A percentile compares a stretch with the other conserved stretches of the same genome.
These are phyloP conservation scores for Chanos chanos DNA, from an alignment of 2,797 vertebrate species.

Conservation along the genomic window DNA sequence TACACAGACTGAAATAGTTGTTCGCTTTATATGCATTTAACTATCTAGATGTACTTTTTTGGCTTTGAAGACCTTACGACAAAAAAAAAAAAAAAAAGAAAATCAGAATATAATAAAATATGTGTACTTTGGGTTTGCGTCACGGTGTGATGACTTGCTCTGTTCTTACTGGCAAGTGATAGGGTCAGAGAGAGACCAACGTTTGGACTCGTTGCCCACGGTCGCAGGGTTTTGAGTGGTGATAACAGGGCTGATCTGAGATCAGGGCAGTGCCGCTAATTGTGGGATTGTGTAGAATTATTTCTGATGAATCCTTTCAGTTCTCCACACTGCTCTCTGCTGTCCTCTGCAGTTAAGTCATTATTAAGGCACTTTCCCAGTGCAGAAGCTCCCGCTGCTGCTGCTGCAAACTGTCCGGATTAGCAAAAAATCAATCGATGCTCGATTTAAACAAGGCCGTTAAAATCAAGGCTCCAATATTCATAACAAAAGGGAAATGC, in stretches of 20 bases:
- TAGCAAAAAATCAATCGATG: background rate
- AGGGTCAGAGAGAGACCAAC: too few species aligned
- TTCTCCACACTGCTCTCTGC: constrained; percentile 50
- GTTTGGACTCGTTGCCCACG: too few species aligned
- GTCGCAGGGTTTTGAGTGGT: too few species aligned
- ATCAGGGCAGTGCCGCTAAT: constrained; percentile 32
- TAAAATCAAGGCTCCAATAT: background rate
- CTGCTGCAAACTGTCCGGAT: background rate
- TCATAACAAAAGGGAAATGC: background rate
- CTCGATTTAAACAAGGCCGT: background rate
- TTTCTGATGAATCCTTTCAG: constrained; percentile 5
- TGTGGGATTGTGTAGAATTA: constrained; percentile 32
- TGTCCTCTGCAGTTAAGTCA: constrained; percentile 54
- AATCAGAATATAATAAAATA: too few species aligned
- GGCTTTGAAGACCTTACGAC: background rate
- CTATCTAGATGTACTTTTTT: background rate
- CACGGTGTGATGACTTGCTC: too few species aligned
- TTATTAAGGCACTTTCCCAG: constrained; percentile 20
- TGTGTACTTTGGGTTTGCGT: too few species aligned
- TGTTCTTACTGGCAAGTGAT: constrained; percentile 9
- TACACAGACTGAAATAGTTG: background rate
- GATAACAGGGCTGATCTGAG: constrained; percentile 33
- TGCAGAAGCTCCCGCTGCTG: background rate
- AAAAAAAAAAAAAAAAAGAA: too few species aligned
- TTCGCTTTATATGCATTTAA: background rate